These are phyloP conservation scores for Spisula subtruncata DNA, from an alignment of 2,888 invertebrate genomes.

Conservation along the genomic window DNA sequence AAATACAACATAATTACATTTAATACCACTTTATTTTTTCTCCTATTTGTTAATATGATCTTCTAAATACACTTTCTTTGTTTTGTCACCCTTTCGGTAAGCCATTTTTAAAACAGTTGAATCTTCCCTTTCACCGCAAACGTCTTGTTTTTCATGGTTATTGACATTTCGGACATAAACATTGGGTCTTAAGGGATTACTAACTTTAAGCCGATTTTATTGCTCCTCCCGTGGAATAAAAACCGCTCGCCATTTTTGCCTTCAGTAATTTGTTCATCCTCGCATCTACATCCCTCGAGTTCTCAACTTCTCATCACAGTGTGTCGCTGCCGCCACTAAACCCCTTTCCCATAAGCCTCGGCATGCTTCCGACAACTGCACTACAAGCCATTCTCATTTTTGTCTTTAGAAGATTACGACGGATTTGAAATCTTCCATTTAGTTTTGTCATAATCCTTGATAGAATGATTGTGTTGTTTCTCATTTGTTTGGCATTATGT, in stretches of 20 bases:
- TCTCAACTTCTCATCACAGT: conserved; percentile 22
- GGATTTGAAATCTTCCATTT: conserved; percentile 13
- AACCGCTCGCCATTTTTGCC: conserved; percentile 54
- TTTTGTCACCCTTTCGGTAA: conserved; percentile 58
- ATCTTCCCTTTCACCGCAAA: conserved; percentile 44
- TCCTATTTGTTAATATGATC: conserved; percentile 69
- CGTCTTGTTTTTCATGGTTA: conserved; percentile 57
- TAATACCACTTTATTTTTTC: conserved; percentile 51
- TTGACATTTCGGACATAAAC: conserved; percentile 71
- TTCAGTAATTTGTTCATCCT: conserved; percentile 68
- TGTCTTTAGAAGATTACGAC: conserved; percentile 17
- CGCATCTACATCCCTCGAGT: conserved; percentile 60
- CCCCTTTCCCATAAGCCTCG: conserved; percentile 30
- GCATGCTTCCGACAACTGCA: conserved; percentile 42
- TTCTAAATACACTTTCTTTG: conserved; percentile 66
- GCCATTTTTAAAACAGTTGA: conserved; percentile 66
- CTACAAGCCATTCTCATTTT: not conserved
- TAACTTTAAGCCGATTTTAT: conserved; percentile 70
- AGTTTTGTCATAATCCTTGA: conserved; percentile 17
- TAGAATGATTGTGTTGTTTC: conserved; percentile 15
- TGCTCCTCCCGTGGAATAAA: conserved; percentile 64
- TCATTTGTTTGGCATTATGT: conserved; percentile 14
- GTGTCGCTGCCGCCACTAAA: conserved; percentile 45
- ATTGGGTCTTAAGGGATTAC: conserved; percentile 69
- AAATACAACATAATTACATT: conserved; percentile 52